Evolutionary conservation across 1,140 invertebrate genomes (phyloP).

Genomic region (Drosophila albomicans): DNA sequence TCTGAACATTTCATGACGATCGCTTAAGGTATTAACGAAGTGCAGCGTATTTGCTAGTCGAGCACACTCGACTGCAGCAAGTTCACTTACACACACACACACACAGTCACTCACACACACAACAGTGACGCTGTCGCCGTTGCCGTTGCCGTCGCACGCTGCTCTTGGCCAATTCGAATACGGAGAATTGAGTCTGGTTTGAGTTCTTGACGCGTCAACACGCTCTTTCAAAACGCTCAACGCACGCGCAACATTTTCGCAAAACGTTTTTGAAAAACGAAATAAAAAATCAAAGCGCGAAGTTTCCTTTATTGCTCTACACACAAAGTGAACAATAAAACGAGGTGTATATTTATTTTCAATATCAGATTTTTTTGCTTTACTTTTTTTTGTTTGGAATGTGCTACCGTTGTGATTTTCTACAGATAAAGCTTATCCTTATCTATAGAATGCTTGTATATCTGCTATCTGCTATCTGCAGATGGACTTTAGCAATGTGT

Average conservation of each 20-base stretch:
- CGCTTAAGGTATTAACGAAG: too few relatives aligned
- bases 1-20: too few relatives aligned
- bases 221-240: conserved; percentile 41
- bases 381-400: not conserved
- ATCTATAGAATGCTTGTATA: conserved; percentile 6
- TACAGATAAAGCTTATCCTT: conserved; percentile 14
- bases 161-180: conserved; percentile 70
- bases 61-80: not conserved
- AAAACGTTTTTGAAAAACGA: conserved; percentile 10
- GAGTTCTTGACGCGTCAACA: conserved; percentile 74
- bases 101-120: conserved; percentile 8
- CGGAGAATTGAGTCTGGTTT: conserved; percentile 75
- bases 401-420: conserved; percentile 3
- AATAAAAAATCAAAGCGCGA: not conserved
- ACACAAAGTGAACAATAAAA: not conserved
- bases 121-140: conserved; percentile 1
- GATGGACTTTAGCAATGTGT: conserved; percentile 1
- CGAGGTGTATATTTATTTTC: conserved; percentile 1
- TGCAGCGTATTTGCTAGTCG: conserved; percentile 6
- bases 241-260: conserved; percentile 7
- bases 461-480: conserved; percentile 2
- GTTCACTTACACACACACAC: conserved; percentile 15
- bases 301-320: not conserved
- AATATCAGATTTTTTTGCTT: not conserved
- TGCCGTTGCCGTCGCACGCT: conserved; percentile 42